Evolutionary conservation across 2,797 vertebrate genomes (phyloP).

Genomic region (Sebastes hubbsi): DNA sequence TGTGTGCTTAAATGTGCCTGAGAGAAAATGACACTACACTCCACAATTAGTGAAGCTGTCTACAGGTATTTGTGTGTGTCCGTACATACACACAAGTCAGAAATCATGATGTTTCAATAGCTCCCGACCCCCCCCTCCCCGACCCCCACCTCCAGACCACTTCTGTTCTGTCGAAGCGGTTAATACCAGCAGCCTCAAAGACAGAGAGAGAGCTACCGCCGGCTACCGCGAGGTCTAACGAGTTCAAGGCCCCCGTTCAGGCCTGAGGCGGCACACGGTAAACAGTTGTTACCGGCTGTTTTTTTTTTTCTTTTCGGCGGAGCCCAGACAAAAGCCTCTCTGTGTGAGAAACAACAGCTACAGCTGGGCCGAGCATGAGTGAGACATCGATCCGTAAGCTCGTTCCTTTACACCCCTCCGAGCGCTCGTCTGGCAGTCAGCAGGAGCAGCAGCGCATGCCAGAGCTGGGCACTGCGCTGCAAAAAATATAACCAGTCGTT

Average conservation of each 20-base stretch:
- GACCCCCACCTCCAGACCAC: too few species aligned
- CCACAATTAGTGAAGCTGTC: not conserved
- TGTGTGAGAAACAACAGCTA: constrained; percentile 68
- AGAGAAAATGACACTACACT: constrained; percentile 5
- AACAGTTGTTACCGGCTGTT: too few species aligned
- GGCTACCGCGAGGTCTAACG: too few species aligned
- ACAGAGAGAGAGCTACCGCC: too few species aligned
- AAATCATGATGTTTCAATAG: constrained; percentile 31
- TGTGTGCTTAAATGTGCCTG: constrained; percentile 12
- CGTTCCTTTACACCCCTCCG: constrained; percentile 66
- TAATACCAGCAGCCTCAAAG: too few species aligned
- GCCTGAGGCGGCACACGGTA: too few species aligned
- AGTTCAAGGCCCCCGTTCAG: too few species aligned
- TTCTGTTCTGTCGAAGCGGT: too few species aligned
- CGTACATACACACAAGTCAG: not conserved
- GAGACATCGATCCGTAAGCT: constrained; percentile 72
- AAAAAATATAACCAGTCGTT: not conserved
- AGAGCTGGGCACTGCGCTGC: constrained; percentile 36
- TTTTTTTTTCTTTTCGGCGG: too few species aligned
- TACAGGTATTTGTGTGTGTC: constrained; percentile 1
- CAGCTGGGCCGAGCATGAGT: constrained; percentile 67
- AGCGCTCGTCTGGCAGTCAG: constrained; percentile 61
- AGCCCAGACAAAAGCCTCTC: too few species aligned
- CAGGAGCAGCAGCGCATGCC: constrained; percentile 59
- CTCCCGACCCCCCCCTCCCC: not conserved